Conservation (phyloP, 2,888 invertebrate genomes). For the Hydropsyche betteni region DNA sequence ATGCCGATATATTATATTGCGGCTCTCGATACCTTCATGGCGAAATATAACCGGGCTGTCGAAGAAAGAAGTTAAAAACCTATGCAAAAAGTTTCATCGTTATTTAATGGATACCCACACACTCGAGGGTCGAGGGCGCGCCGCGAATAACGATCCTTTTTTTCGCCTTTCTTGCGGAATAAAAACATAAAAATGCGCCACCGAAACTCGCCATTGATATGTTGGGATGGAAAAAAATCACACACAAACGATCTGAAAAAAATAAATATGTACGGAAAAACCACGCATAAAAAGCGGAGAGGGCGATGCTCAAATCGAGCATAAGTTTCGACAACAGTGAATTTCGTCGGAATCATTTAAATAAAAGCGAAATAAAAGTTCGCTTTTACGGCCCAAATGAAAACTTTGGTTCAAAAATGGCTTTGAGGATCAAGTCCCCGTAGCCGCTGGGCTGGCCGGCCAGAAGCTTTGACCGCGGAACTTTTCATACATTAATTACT, state of each 20-base stretch:
- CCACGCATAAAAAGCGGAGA: neutral
- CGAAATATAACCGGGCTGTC: constrained; percentile 8
- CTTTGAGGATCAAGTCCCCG: constrained; percentile 33
- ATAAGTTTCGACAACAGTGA: constrained; percentile 37
- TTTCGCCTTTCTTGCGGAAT: constrained; percentile 23
- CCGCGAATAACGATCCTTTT: constrained; percentile 24
- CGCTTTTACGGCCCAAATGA: constrained; percentile 38
- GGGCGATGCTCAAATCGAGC: constrained; percentile 22
- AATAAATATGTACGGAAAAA: neutral
- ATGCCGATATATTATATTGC: neutral
- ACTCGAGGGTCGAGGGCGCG: constrained; percentile 21
- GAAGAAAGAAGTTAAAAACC: constrained; percentile 31
- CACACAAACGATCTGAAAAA: constrained; percentile 6
- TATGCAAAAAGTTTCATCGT: constrained; percentile 40
- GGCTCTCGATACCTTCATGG: constrained; percentile 32
- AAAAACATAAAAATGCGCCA: neutral
- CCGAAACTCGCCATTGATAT: constrained; percentile 6
- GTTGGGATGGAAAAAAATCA: constrained; percentile 4
- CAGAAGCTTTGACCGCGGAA: constrained; percentile 47
- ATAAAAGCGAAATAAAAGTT: constrained; percentile 42
- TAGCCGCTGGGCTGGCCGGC: neutral
- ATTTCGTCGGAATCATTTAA: constrained; percentile 36
- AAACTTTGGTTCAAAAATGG: constrained; percentile 41
- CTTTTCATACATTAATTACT: constrained; percentile 51
- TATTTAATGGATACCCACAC: constrained; percentile 38